A percentile compares a stretch with the other conserved stretches of the same genome.
These are phyloP conservation scores for Gymnoscelis rufifasciata DNA, from an alignment of 2,888 invertebrate species.

Conservation along the genomic window DNA sequence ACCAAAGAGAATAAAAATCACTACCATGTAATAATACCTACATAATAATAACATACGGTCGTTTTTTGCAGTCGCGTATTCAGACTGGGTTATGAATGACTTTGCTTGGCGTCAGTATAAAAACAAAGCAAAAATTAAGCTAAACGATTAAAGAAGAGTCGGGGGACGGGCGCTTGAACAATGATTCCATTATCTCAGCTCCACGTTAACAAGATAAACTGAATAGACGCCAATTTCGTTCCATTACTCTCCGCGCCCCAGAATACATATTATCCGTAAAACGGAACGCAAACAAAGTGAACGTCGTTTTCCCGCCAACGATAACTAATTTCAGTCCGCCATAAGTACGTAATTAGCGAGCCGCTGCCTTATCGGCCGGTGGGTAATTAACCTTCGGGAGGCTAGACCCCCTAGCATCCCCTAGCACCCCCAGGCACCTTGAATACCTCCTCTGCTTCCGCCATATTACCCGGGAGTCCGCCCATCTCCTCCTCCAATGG, in stretches of 20 bases:
- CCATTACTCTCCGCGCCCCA: slow-evolving; percentile 69
- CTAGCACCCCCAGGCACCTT: slow-evolving; percentile 61
- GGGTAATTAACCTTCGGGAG: slow-evolving; percentile 76
- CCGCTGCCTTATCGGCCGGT: slow-evolving; percentile 78
- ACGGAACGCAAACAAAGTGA: slow-evolving; percentile 78
- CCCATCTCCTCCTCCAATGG: slow-evolving; percentile 77
- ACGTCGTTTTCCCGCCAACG: slow-evolving; percentile 74
- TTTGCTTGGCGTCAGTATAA: slow-evolving; percentile 42
- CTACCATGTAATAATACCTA: no score
- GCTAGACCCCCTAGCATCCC: slow-evolving; percentile 45
- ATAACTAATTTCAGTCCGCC: slow-evolving; percentile 79
- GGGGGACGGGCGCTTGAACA: slow-evolving; percentile 61
- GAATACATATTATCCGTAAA: slow-evolving; percentile 75
- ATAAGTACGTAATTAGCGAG: slow-evolving; percentile 79
- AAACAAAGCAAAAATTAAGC: slow-evolving; percentile 59
- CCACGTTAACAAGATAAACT: slow-evolving; percentile 66
- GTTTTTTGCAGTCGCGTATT: no score
- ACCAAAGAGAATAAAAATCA: no score
- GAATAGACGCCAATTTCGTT: slow-evolving; percentile 74
- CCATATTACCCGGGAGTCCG: slow-evolving; percentile 74
- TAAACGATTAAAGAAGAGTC: slow-evolving; percentile 72
- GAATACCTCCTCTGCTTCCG: slow-evolving; percentile 77
- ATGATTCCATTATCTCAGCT: slow-evolving; percentile 69
- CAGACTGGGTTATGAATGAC: no score
- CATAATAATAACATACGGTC: no score